A percentile compares a stretch with the other conserved stretches of the same genome.
Evolutionary conservation across 2,113 vertebrate species (phyloP).

Genomic region (Opisthocomus hoazin): DNA sequence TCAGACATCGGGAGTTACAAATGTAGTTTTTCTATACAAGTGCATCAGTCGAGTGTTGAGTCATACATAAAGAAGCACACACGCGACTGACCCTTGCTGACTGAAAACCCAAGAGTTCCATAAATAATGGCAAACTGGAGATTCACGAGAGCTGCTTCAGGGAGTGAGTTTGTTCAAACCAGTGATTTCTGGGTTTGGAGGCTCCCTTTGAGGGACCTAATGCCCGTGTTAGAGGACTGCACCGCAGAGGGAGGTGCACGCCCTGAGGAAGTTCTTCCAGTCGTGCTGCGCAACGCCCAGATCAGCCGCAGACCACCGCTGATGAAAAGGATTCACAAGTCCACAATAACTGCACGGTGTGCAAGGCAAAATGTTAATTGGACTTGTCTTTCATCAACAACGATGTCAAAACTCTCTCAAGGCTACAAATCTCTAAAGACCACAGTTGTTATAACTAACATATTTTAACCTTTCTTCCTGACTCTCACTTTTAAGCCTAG

Average conservation of each 20-base stretch:
- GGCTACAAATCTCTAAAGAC: background rate
- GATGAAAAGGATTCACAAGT: background rate
- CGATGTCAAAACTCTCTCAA: background rate
- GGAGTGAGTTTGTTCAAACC: background rate
- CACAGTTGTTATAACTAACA: background rate
- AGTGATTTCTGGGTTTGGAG: background rate
- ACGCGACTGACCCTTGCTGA: background rate
- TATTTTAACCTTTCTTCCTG: background rate
- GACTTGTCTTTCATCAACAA: background rate
- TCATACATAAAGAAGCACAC: background rate
- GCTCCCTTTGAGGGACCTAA: background rate
- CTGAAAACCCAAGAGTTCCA: background rate
- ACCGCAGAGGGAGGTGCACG: background rate
- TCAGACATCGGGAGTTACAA: background rate
- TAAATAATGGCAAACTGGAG: background rate
- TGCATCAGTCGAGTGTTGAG: background rate
- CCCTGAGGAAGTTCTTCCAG: background rate
- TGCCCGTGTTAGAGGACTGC: rapidly evolving
- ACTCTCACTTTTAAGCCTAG: background rate
- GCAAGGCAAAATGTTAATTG: background rate
- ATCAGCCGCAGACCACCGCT: background rate
- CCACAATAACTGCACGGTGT: rapidly evolving
- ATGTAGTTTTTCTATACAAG: background rate
- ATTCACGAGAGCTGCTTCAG: background rate
- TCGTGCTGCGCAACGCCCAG: rapidly evolving